Evolutionary conservation across 2,888 invertebrate species (phyloP).

Genomic region (Parthenolecanium corni): DNA sequence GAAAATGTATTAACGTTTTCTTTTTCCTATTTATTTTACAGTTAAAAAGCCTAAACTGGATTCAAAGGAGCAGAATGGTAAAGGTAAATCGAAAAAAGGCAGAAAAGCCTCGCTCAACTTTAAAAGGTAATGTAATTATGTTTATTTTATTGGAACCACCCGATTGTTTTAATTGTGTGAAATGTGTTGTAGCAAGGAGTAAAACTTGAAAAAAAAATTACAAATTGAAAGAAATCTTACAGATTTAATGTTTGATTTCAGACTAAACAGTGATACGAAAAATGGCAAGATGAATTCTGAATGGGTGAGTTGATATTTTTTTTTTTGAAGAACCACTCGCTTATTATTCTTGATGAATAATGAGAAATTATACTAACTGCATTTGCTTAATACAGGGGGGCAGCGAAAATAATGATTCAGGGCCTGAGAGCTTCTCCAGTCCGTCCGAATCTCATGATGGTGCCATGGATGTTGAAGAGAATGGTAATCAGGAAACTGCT

Average conservation of each 20-base stretch:
- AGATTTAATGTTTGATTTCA: not conserved
- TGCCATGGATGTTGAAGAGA: constrained; percentile 40
- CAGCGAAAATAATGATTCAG: constrained; percentile 40
- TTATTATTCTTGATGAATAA: too few species aligned
- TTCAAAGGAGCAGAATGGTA: constrained; percentile 11
- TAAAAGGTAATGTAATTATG: constrained; percentile 20
- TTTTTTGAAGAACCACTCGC: too few species aligned
- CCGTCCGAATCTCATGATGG: constrained; percentile 37
- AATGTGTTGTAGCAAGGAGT: too few species aligned
- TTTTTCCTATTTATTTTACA: not conserved
- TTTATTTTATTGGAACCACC: too few species aligned
- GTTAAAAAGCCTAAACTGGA: constrained; percentile 6
- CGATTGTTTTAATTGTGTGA: too few species aligned
- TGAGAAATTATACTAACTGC: not conserved
- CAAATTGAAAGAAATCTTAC: too few species aligned
- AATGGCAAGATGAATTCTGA: constrained; percentile 24
- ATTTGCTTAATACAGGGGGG: constrained; percentile 32
- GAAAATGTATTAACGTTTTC: not conserved
- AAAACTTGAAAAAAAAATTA: too few species aligned
- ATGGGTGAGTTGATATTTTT: constrained; percentile 29
- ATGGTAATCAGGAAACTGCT: constrained; percentile 35
- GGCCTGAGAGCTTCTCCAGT: constrained; percentile 41
- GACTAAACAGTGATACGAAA: not conserved
- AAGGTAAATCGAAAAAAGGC: constrained; percentile 16
- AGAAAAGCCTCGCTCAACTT: not conserved